Base-by-base conservation (phyloP, 2,797 vertebrate species). In the Limnodromus scolopaceus region DNA sequence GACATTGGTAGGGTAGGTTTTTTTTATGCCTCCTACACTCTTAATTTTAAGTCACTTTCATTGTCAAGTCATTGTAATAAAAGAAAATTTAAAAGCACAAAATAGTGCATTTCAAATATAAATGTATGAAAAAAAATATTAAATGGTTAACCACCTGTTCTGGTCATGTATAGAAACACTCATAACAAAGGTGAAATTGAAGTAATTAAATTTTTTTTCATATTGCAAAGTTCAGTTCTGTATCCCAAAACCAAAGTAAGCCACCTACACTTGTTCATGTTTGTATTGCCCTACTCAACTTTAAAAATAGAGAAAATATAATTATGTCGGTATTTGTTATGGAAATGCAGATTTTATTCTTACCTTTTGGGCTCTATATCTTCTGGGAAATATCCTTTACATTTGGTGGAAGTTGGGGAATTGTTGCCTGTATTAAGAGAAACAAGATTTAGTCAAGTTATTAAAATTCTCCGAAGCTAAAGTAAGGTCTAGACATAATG, bases 291-390 rank as follows among this genome's bases (percentile, higher is more conserved):
- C 60, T 69, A 80, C 78, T 54, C 15, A 94, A 87, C 87, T 92
- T 81, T 79, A 90, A 95, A 96, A 97, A 96, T 9, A 58, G 36
- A 91, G 70, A 77, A n/a, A 86, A 71, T 89, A 88, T 96, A n/a
- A 86, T 58, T 85, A 55, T 58, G 16, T 38, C 20, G 17, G 5
- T 80, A 51, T 92, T 74, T 89, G 19, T 53, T 87, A 82, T 39
- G 72, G 89, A 90, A 95, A 92, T 77, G 9, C 14, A 91, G 28
- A 30, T 63, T 77, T 77, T 15, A 80, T 74, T 90, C 30, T 82
- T 89, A 48, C 49, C 48, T 92, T 95, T 70, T 63, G 39, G 36
- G 24, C 45, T 78, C 55, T 75, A 0, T 64, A 48, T 57, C 68
- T 75, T 55, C 57, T 84, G 77, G 69, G 77, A 96, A 93, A 93